Evolutionary conservation across 2,113 vertebrate species (phyloP).

Genomic region (Hepsetus odoe): DNA sequence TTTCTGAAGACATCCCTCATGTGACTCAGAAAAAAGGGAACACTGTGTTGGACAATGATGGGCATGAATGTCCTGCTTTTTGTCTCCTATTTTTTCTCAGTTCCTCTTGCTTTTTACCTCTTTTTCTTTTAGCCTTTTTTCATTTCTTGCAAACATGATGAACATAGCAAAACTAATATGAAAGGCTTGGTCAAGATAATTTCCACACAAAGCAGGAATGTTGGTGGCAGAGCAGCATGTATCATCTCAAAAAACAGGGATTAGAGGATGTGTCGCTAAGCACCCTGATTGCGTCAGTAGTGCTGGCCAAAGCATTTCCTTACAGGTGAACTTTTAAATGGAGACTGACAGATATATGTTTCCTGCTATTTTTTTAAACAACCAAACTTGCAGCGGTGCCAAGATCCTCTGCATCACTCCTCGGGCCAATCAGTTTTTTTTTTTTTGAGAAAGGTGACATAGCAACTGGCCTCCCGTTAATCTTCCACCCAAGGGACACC

Average conservation of each 20-base stretch:
- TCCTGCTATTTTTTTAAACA: constrained; percentile 57
- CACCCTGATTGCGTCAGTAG: constrained; percentile 61
- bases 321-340: constrained; percentile 70
- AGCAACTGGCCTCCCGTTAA: constrained; percentile 31
- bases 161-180: constrained; percentile 36
- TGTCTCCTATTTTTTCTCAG: neutral
- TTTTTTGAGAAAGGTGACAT: constrained; percentile 49
- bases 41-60: constrained; percentile 54
- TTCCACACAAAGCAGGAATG: constrained; percentile 61
- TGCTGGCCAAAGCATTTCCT: constrained; percentile 62
- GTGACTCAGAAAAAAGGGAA: constrained; percentile 63
- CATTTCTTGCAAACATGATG: neutral
- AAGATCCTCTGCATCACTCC: constrained; percentile 42
- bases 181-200: constrained; percentile 41
- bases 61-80: constrained; percentile 38
- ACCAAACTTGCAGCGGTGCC: constrained; percentile 37
- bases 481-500: constrained; percentile 39
- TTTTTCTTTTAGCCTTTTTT: constrained; percentile 15
- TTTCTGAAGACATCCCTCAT: constrained; percentile 57
- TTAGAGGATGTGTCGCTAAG: constrained; percentile 62
- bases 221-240: constrained; percentile 45
- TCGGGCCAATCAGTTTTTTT: constrained; percentile 43
- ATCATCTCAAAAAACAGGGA: constrained; percentile 56
- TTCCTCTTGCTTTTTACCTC: neutral
- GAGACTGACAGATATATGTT: constrained; percentile 65